phyloP scores from a whole-genome alignment of 2,888 invertebrate species.

The Ischnus inquisitorius region DNA sequence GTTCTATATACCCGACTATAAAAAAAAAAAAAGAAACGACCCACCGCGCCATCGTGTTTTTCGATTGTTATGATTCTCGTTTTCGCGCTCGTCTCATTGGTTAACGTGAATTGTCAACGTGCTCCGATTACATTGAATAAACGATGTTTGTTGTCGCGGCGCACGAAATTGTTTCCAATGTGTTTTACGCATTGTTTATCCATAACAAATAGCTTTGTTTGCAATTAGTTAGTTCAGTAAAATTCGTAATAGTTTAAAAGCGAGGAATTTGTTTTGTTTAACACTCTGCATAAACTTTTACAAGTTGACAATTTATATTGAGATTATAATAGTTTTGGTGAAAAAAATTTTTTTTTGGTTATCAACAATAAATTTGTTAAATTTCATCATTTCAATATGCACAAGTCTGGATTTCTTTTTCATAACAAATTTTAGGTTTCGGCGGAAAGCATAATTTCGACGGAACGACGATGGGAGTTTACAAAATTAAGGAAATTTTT shows the following conservation, averaged over 20 bases:
- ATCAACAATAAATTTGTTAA: background rate
- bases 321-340: too few relatives aligned
- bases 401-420: too few relatives aligned
- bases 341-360: background rate
- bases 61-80: background rate
- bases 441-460: too few relatives aligned
- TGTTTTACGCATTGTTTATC: background rate
- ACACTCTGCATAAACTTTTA: background rate
- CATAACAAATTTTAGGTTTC: too few relatives aligned
- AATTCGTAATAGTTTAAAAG: background rate
- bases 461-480: too few relatives aligned
- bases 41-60: background rate
- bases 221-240: background rate
- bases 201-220: too few relatives aligned
- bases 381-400: background rate
- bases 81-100: background rate
- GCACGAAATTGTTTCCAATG: background rate
- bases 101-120: background rate
- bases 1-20: background rate
- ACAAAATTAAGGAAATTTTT: too few relatives aligned
- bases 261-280: background rate
- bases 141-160: background rate
- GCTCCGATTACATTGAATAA: background rate
- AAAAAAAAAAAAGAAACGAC: background rate
- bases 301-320: too few relatives aligned